A percentile compares a stretch with the other conserved stretches of the same genome.
Conservation (phyloP, 2,113 vertebrate genomes). For the Coryphaenoides rupestris region DNA sequence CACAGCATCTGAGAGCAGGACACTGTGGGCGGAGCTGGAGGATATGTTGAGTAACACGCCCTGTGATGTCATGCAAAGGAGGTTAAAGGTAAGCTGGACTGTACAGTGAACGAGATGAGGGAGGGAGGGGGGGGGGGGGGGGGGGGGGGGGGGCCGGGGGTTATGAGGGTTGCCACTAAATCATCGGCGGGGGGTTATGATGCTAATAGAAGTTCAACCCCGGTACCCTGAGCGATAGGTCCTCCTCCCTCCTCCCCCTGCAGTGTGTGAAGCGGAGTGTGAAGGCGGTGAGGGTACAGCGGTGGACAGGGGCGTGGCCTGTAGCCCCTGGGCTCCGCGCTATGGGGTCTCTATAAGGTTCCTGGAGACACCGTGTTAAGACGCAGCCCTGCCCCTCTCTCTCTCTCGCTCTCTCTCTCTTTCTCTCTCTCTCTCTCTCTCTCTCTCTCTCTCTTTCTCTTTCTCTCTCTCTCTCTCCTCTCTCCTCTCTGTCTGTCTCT, state of each 20-base stretch:
- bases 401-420: neutral
- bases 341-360: conserved; percentile 47
- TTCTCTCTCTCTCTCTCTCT: neutral
- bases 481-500: neutral
- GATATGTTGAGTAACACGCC: neutral
- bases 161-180: conserved; percentile 28
- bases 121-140: too few species aligned
- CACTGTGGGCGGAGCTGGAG: neutral
- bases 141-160: too few species aligned
- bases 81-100: conserved; percentile 18
- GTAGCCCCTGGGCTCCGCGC: neutral
- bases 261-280: too few species aligned
- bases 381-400: conserved; percentile 41
- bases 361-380: conserved; percentile 16
- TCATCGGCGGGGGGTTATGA: conserved; percentile 3
- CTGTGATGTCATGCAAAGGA: conserved; percentile 42
- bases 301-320: conserved; percentile 28
- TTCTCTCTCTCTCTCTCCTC: too few species aligned
- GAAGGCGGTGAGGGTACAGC: conserved; percentile 53
- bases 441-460: neutral
- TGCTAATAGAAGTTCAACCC: neutral
- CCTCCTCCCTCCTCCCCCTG: conserved; percentile 37
- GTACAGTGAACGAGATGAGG: conserved; percentile 12
- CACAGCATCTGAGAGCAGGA: neutral
- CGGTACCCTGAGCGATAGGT: too few species aligned